A percentile compares a stretch with the other conserved stretches of the same genome.
phyloP scores from a whole-genome alignment of 2,888 invertebrate species.

The Papilio elwesi region DNA sequence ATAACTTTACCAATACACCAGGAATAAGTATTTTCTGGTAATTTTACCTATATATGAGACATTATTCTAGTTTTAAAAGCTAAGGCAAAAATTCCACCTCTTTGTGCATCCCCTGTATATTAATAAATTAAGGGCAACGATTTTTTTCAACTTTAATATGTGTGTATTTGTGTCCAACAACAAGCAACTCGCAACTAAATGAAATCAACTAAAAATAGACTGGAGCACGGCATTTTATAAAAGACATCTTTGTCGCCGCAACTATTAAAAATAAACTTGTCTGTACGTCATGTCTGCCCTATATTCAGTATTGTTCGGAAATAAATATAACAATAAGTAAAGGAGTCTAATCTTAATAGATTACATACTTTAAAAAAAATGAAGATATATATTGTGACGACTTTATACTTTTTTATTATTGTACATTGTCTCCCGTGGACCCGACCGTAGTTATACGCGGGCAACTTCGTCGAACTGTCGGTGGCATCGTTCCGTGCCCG shows the following conservation, averaged over 20 bases:
- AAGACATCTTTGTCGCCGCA: slow-evolving; percentile 15
- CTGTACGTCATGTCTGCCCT: slow-evolving; percentile 9
- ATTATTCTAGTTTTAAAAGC: too few relatives aligned
- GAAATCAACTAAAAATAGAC: slow-evolving; percentile 13
- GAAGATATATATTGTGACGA: not conserved
- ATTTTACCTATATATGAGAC: too few relatives aligned
- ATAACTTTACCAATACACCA: too few relatives aligned
- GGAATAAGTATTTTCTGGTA: too few relatives aligned
- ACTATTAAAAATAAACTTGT: slow-evolving; percentile 16
- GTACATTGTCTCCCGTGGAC: too few relatives aligned
- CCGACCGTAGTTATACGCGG: too few relatives aligned
- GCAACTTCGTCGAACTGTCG: too few relatives aligned
- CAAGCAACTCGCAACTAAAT: slow-evolving; percentile 4
- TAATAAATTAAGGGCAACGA: not conserved
- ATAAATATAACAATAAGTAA: not conserved
- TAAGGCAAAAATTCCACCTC: not conserved
- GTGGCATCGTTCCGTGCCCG: too few relatives aligned
- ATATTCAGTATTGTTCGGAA: slow-evolving; percentile 1
- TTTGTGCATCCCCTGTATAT: not conserved
- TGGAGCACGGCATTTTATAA: slow-evolving; percentile 14
- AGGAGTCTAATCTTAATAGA: not conserved
- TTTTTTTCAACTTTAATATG: not conserved
- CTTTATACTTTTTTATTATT: too few relatives aligned
- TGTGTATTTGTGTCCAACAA: not conserved
- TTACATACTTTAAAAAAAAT: not conserved